These are phyloP conservation scores for Chrysina gloriosa DNA, from an alignment of 2,888 invertebrate species.

Conservation along the genomic window DNA sequence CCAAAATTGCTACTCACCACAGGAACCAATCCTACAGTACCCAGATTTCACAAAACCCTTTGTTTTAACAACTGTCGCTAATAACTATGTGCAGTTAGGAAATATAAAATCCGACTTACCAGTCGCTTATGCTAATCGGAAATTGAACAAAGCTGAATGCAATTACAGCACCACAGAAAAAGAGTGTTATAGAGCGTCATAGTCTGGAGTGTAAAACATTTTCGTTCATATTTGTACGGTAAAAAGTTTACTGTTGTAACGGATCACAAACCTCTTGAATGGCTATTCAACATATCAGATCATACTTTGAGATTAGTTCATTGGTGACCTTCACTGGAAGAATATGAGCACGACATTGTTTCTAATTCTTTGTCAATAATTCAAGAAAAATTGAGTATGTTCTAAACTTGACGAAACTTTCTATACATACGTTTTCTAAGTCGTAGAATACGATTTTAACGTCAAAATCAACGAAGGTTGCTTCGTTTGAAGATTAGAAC, in stretches of 20 bases:
- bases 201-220: conserved; percentile 52
- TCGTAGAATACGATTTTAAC: too few relatives aligned
- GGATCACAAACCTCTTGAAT: conserved; percentile 58
- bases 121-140: conserved; percentile 58
- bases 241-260: conserved; percentile 57
- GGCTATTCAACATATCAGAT: conserved; percentile 56
- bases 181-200: conserved; percentile 51
- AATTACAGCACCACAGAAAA: conserved; percentile 60
- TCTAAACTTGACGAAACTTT: too few relatives aligned
- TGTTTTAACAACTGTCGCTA: conserved; percentile 57
- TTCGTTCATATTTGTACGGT: conserved; percentile 59
- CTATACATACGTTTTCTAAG: too few relatives aligned
- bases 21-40: conserved; percentile 46
- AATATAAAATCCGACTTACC: conserved; percentile 53
- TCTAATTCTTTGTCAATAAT: too few relatives aligned
- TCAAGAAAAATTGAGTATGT: too few relatives aligned
- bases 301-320: conserved; percentile 53
- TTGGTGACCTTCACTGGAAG: conserved; percentile 55
- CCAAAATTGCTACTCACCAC: conserved; percentile 42
- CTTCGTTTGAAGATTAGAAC: too few relatives aligned
- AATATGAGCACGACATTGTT: conserved; percentile 55
- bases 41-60: conserved; percentile 52
- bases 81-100: conserved; percentile 55
- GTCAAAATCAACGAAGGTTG: too few relatives aligned
- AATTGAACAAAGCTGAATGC: conserved; percentile 55